Evolutionary conservation across 2,113 vertebrate species (phyloP).

Genomic region (Hystrix cristata): DNA sequence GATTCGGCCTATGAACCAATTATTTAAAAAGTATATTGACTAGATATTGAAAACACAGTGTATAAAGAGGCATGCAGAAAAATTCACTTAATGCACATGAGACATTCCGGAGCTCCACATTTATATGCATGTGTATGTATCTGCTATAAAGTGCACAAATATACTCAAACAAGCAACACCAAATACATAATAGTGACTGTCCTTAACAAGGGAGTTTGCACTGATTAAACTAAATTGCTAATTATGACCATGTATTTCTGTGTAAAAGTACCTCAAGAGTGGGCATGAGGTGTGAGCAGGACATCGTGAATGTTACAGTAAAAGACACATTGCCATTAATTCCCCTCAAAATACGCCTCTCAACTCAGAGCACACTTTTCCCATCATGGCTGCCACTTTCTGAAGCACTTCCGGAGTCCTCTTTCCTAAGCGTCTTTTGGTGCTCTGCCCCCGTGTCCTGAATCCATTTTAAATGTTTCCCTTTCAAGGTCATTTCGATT

Average conservation of each 20-base stretch:
- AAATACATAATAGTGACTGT: not conserved
- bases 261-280: not conserved
- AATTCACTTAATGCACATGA: not conserved
- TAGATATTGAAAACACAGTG: not conserved
- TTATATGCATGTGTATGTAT: accelerated
- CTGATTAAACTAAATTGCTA: not conserved
- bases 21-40: not conserved
- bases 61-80: not conserved
- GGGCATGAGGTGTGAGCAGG: not conserved
- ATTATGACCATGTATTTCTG: not conserved
- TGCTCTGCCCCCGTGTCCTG: not conserved
- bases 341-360: not conserved
- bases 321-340: not conserved
- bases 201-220: not conserved
- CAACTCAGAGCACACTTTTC: not conserved
- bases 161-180: not conserved
- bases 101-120: not conserved
- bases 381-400: not conserved
- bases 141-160: not conserved
- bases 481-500: not conserved
- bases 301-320: not conserved
- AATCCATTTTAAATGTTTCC: no score
- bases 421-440: not conserved
- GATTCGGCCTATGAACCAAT: not conserved
- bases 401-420: not conserved